Evolutionary conservation across 2,888 invertebrate genomes (phyloP), one percentile per base, ranked within the genome.

Genomic region (Hemistola chrysoprasaria): DNA sequence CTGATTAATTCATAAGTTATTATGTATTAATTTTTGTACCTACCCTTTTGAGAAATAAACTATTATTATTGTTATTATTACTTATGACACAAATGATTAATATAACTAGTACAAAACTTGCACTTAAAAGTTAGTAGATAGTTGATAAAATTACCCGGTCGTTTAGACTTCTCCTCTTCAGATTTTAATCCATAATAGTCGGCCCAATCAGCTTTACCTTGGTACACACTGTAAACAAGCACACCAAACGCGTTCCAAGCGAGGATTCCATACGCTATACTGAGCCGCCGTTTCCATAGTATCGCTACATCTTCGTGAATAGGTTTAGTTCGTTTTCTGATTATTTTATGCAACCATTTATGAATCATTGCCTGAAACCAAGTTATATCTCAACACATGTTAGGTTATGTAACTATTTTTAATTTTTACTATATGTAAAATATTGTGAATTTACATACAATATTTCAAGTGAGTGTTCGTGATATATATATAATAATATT

Each of bases 211-310:
- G 73, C 84, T 62, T 92, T 92, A 1, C 94, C 94, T 49, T 82
- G 63, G 49, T 84, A 92, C 6, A 87, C 66, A 73, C 84, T 90
- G 56, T 92, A 94, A 9, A 87, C 52, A 2, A 94, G 90, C 8
- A 92, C 58, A 6, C 93, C 94, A 65, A 94, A 92, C 0, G 93
- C 92, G 73, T 94, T 92, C 94, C 94, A 94, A 7, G 93, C 92
- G 5, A 92, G n/a, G 26, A 94, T 38, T 22, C 90, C 91, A 62
- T 94, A 95, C 0, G 73, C 81, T 43, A 93, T 47, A 48, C 93
- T 91, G 0, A 94, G 71, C 10, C 92, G 86, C 3, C 83, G 78
- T 67, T 92, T 93, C 93, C 92, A 93, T 5, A 84, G 26, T 1
- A 75, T 60, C 0, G 94, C 94, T 21, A 68, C 74, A 7, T 90